Conservation (phyloP, 2,888 invertebrate genomes). For the Epistrophe eligans region DNA sequence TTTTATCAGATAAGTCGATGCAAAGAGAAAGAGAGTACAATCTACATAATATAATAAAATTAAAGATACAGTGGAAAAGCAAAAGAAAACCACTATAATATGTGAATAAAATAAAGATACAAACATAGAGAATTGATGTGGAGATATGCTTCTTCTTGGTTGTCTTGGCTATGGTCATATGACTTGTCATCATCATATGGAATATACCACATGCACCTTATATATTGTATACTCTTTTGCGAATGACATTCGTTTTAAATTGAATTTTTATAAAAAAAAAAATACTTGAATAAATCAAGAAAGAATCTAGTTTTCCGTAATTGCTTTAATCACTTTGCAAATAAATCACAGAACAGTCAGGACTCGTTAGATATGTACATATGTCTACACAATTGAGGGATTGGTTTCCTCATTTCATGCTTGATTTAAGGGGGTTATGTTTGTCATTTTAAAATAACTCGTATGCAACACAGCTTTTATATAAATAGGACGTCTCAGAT, state of each 20-base stretch:
- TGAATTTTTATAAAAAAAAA: constrained; percentile 25
- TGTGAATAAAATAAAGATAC: constrained; percentile 47
- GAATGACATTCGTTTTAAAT: constrained; percentile 27
- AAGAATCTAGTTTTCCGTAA: constrained; percentile 6
- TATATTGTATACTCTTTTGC: neutral
- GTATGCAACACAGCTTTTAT: too few relatives aligned
- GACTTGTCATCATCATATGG: constrained; percentile 31
- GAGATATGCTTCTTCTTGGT: constrained; percentile 7
- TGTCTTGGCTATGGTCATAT: neutral
- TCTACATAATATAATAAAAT: constrained; percentile 23
- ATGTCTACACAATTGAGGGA: neutral
- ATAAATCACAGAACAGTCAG: neutral
- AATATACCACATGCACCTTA: neutral
- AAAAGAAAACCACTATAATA: constrained; percentile 30
- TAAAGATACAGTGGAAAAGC: constrained; percentile 31
- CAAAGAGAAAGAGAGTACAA: too few relatives aligned
- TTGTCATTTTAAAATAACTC: too few relatives aligned
- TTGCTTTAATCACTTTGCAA: constrained; percentile 9
- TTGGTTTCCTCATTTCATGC: neutral
- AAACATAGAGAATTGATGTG: constrained; percentile 1
- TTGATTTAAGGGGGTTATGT: too few relatives aligned
- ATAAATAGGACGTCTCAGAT: too few relatives aligned
- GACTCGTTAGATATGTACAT: too few relatives aligned
- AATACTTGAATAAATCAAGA: constrained; percentile 13
- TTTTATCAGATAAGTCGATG: too few relatives aligned